These are phyloP conservation scores for Carlito syrichta DNA, from an alignment of 2,113 vertebrate species.

Conservation along the genomic window DNA sequence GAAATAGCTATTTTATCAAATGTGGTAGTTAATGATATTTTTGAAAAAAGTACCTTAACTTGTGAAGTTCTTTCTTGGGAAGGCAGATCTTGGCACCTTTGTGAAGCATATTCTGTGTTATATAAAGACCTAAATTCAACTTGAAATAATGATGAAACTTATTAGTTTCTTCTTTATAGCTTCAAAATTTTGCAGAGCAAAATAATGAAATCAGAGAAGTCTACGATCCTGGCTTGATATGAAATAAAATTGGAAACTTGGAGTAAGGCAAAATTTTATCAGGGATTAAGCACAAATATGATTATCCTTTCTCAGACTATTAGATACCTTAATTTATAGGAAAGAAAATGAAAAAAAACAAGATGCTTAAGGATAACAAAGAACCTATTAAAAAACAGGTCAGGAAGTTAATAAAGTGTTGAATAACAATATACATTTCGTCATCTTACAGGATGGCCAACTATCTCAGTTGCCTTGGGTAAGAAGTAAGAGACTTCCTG, in stretches of 20 bases:
- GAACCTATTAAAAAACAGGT: neutral
- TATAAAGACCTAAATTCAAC: constrained; percentile 25
- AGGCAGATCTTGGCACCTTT: neutral
- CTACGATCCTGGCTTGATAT: neutral
- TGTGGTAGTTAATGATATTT: neutral
- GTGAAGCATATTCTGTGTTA: neutral
- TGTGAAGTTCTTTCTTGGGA: neutral
- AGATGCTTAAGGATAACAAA: constrained; percentile 14
- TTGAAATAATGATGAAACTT: constrained; percentile 20
- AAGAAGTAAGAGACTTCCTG: neutral
- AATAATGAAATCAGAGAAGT: constrained; percentile 14
- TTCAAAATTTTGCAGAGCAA: neutral
- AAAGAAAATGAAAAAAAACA: constrained; percentile 20
- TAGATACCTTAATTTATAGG: neutral
- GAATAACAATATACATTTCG: neutral
- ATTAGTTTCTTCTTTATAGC: neutral
- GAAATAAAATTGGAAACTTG: constrained; percentile 35
- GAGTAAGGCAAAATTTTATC: neutral
- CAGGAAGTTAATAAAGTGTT: neutral
- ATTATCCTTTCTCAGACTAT: constrained; percentile 24
- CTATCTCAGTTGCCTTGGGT: neutral
- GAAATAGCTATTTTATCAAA: neutral
- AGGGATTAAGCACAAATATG: neutral
- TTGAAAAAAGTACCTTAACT: neutral
- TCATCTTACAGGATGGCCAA: neutral